A percentile compares a stretch with the other conserved stretches of the same genome.
These are phyloP conservation scores for Sterna hirundo DNA, from an alignment of 2,113 vertebrate species.

Conservation along the genomic window DNA sequence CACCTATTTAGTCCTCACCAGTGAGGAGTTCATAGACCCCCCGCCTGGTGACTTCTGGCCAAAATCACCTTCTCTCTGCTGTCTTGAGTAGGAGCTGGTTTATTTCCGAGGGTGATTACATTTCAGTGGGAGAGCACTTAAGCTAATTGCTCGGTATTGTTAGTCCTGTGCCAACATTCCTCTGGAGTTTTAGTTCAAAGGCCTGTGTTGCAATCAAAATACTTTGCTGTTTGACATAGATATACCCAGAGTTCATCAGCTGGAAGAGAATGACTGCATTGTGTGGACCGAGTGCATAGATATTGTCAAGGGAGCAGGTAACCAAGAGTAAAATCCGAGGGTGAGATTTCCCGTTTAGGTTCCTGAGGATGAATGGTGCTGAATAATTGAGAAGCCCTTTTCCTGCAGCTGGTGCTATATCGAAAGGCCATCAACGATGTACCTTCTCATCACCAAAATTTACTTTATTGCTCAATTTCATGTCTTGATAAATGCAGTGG, in stretches of 20 bases:
- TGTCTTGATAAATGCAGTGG: background rate
- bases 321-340: background rate
- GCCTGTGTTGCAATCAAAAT: slow-evolving; percentile 45
- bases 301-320: background rate
- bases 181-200: slow-evolving; percentile 58
- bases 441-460: background rate
- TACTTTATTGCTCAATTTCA: slow-evolving; percentile 20
- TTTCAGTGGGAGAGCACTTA: slow-evolving; percentile 53
- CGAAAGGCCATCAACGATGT: background rate
- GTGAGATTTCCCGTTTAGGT: background rate
- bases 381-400: background rate
- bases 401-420: background rate
- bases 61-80: background rate
- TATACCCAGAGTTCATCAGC: background rate
- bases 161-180: slow-evolving; percentile 47
- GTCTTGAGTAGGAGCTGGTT: background rate
- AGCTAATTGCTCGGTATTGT: slow-evolving; percentile 45
- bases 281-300: background rate
- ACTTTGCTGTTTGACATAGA: slow-evolving; percentile 32
- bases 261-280: slow-evolving; percentile 1
- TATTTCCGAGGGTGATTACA: background rate
- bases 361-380: background rate
- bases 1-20: background rate
- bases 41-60: background rate
- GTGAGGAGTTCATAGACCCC: background rate